Evolutionary conservation across 2,888 invertebrate genomes (phyloP).

Genomic region (Kuschelorhynchus macadamiae): DNA sequence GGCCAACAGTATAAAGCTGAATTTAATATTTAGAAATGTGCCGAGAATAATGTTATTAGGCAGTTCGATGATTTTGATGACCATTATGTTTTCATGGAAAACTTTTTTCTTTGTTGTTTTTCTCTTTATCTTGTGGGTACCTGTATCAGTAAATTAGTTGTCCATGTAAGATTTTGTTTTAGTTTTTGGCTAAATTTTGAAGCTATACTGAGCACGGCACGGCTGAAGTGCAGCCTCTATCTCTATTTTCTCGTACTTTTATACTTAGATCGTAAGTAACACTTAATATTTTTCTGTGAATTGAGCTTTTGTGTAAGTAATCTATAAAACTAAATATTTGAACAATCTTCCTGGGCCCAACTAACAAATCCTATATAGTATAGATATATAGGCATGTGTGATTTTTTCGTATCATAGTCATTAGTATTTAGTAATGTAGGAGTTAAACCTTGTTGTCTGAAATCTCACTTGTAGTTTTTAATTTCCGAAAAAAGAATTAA

Average conservation of each 20-base stretch:
- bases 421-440: conserved; percentile 66
- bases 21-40: too few relatives aligned
- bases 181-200: conserved; percentile 17
- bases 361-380: conserved; percentile 66
- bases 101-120: too few relatives aligned
- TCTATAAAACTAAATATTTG: conserved; percentile 55
- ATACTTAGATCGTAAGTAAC: conserved; percentile 61
- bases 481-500: conserved; percentile 13
- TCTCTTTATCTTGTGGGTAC: too few relatives aligned
- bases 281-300: conserved; percentile 45
- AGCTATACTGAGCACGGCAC: conserved; percentile 62
- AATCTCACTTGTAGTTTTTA: conserved; percentile 29
- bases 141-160: too few relatives aligned
- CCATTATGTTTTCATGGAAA: too few relatives aligned
- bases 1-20: too few relatives aligned
- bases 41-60: too few relatives aligned
- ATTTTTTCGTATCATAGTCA: conserved; percentile 67
- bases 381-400: conserved; percentile 68
- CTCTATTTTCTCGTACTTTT: conserved; percentile 59
- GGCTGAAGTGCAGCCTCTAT: conserved; percentile 50
- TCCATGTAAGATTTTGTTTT: conserved; percentile 21
- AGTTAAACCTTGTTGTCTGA: conserved; percentile 44
- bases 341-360: conserved; percentile 71
- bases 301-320: conserved; percentile 41
- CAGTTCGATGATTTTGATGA: too few relatives aligned